phyloP scores from a whole-genome alignment of 2,113 vertebrate species.

The Ursus arctos region DNA sequence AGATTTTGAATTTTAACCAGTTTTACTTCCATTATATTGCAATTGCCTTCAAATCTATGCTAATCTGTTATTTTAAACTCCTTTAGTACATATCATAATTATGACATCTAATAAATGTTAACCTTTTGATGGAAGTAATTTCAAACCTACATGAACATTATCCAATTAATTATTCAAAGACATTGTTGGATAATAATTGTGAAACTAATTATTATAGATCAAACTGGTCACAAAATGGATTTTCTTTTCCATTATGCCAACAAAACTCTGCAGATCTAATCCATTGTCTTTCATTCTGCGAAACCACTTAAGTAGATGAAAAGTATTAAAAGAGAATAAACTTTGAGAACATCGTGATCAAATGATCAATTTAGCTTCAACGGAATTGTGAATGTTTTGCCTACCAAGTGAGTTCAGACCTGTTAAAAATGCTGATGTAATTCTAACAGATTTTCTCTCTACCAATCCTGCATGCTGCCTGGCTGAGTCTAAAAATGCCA shows the following conservation, averaged over 20 bases:
- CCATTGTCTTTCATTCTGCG: slow-evolving; percentile 44
- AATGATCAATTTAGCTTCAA: slow-evolving; percentile 61
- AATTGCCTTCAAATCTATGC: slow-evolving; percentile 61
- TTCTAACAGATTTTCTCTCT: neutral
- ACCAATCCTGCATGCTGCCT: too few relatives aligned
- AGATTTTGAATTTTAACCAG: slow-evolving; percentile 45
- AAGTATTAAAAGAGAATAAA: slow-evolving; percentile 51
- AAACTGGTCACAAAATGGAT: slow-evolving; percentile 71
- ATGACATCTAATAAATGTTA: slow-evolving; percentile 67
- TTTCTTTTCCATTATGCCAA: slow-evolving; percentile 69
- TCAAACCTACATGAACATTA: slow-evolving; percentile 72
- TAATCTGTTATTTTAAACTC: slow-evolving; percentile 75
- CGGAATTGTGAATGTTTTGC: neutral
- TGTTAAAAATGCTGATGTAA: neutral
- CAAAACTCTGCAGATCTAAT: slow-evolving; percentile 55
- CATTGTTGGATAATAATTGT: slow-evolving; percentile 70
- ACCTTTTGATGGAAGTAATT: slow-evolving; percentile 75
- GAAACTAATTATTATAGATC: slow-evolving; percentile 74
- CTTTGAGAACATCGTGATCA: slow-evolving; percentile 29
- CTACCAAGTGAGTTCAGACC: neutral
- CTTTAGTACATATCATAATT: slow-evolving; percentile 67
- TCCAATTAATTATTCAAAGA: slow-evolving; percentile 78
- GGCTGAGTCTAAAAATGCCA: neutral
- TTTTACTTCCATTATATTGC: slow-evolving; percentile 42
- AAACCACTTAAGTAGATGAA: slow-evolving; percentile 47